These are phyloP conservation scores for Myopa tessellatipennis DNA, from an alignment of 2,888 invertebrate species.

Conservation along the genomic window DNA sequence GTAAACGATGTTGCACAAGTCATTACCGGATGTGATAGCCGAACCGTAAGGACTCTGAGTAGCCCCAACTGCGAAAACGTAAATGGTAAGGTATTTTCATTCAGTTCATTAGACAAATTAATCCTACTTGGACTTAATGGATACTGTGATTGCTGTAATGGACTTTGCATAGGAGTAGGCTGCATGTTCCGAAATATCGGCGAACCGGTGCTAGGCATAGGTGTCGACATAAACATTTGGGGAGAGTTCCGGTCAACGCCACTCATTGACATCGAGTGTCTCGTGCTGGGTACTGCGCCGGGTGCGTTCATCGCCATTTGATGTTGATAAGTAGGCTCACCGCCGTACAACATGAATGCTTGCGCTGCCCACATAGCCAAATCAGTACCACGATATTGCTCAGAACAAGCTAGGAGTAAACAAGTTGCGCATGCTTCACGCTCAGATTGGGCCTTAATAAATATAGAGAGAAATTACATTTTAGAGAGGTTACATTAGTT, in stretches of 20 bases:
- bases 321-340: conserved; percentile 72
- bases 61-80: background rate
- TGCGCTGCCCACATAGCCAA: conserved; percentile 89
- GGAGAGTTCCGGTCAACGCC: conserved; percentile 53
- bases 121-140: conserved; percentile 67
- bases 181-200: conserved; percentile 51
- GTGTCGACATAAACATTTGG: conserved; percentile 66
- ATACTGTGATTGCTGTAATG: conserved; percentile 65
- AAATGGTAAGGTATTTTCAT: background rate
- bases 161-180: conserved; percentile 58
- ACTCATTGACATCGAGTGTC: conserved; percentile 35
- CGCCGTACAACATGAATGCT: conserved; percentile 92
- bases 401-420: conserved; percentile 85
- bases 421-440: conserved; percentile 92
- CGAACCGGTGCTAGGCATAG: conserved; percentile 55
- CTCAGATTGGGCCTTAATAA: conserved; percentile 76
- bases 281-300: conserved; percentile 40
- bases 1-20: conserved; percentile 65
- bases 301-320: conserved; percentile 54
- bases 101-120: background rate
- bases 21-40: conserved; percentile 50
- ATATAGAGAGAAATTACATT: background rate
- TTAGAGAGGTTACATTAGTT: background rate
- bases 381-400: conserved; percentile 71
- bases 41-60: conserved; percentile 38